Evolutionary conservation across 2,797 vertebrate genomes (phyloP).

Genomic region (Galagoides demidoff): DNA sequence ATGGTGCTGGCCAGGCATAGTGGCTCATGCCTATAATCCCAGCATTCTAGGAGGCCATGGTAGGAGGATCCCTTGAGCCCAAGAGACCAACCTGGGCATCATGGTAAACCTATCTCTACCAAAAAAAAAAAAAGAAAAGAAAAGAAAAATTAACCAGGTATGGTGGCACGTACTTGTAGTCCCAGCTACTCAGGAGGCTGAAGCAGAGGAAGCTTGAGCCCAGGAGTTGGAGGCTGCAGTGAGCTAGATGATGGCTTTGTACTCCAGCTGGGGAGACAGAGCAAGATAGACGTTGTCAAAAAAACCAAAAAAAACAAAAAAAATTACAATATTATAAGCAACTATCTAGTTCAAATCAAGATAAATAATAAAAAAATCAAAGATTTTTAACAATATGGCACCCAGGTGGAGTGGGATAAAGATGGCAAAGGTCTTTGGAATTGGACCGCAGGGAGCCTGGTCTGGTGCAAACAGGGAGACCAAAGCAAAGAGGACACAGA

Average conservation of each 20-base stretch:
- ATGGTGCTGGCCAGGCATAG: not conserved
- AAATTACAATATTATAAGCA: not conserved
- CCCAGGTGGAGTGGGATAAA: accelerated
- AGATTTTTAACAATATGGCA: not conserved
- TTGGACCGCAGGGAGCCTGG: not conserved
- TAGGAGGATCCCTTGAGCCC: not conserved
- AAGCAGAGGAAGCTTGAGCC: not conserved
- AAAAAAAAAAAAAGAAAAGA: not conserved
- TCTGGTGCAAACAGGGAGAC: not conserved
- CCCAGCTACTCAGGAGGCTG: not conserved
- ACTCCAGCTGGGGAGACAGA: not conserved
- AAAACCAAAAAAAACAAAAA: not conserved
- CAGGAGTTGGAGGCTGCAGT: not conserved
- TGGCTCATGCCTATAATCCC: not conserved
- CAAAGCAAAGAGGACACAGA: not conserved
- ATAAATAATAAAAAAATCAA: not conserved
- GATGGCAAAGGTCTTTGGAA: too few species aligned
- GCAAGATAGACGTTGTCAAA: not conserved
- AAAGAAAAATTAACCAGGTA: not conserved
- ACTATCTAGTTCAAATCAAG: not conserved
- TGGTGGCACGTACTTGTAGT: not conserved
- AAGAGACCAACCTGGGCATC: not conserved
- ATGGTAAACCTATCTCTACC: not conserved
- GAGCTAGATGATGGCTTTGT: not conserved
- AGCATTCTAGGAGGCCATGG: not conserved